A percentile compares a stretch with the other conserved stretches of the same genome.
Conservation (phyloP, 2,113 vertebrate species). For the Calyptomena viridis region DNA sequence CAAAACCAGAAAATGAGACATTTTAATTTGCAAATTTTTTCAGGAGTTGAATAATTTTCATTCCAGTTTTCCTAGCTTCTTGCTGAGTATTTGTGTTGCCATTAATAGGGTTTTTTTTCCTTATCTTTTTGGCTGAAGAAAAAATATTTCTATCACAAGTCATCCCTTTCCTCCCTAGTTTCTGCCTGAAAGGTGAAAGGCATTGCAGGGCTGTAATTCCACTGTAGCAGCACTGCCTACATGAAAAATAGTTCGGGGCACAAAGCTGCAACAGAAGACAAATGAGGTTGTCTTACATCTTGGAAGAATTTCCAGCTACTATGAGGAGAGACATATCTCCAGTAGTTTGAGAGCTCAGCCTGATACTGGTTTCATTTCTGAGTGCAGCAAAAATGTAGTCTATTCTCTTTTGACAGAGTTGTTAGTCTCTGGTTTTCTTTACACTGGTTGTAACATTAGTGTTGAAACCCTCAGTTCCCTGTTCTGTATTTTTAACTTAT, state of each 20-base stretch:
- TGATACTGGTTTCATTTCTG: neutral
- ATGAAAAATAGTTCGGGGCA: neutral
- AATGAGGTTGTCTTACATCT: neutral
- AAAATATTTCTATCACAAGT: slow-evolving; percentile 42
- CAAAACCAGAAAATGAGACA: slow-evolving; percentile 45
- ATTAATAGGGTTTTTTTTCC: neutral
- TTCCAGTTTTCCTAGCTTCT: slow-evolving; percentile 21
- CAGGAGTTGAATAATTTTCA: neutral
- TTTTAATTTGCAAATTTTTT: slow-evolving; percentile 34
- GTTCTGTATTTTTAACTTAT: neutral
- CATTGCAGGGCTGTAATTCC: neutral
- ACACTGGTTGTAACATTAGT: neutral
- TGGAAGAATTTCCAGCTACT: slow-evolving; percentile 32
- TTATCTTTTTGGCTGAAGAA: slow-evolving; percentile 54
- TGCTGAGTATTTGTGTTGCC: neutral
- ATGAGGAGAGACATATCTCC: neutral
- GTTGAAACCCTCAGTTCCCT: neutral
- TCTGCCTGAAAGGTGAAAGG: neutral
- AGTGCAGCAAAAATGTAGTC: slow-evolving; percentile 8
- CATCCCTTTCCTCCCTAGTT: slow-evolving; percentile 9
- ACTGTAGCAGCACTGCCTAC: neutral
- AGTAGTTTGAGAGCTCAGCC: neutral
- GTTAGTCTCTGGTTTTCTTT: slow-evolving; percentile 30
- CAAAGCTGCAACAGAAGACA: neutral
- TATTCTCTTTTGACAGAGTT: slow-evolving; percentile 11